A percentile compares a stretch with the other conserved stretches of the same genome.
Conservation (phyloP, 2,113 vertebrate genomes). For the Polypterus senegalus region DNA sequence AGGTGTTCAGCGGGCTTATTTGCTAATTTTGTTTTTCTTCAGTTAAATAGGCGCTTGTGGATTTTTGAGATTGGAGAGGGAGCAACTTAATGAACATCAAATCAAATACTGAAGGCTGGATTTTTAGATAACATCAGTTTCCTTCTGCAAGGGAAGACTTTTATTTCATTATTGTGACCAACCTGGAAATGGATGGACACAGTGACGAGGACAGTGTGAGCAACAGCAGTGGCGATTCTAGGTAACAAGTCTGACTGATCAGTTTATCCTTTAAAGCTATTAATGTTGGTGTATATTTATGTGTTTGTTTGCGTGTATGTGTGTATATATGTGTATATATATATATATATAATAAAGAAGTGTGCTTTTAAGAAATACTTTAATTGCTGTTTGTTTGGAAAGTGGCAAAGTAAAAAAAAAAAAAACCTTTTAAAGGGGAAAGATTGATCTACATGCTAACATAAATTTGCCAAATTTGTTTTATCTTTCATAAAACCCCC, state of each 20-base stretch:
- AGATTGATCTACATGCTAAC: no score
- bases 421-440: no score
- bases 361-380: no score
- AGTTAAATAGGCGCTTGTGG: not conserved
- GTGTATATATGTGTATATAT: no score
- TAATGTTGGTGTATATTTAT: no score
- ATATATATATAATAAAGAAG: no score
- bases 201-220: constrained; percentile 88
- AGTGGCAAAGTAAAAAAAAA: no score
- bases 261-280: no score
- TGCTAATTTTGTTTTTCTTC: not conserved
- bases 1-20: not conserved
- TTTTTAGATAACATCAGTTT: not conserved
- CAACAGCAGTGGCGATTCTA: constrained; percentile 92
- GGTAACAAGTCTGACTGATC: constrained; percentile 44
- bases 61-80: not conserved
- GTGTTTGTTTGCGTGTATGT: no score
- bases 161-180: constrained; percentile 10
- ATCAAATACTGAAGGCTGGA: not conserved
- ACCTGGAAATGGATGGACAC: constrained; percentile 78
- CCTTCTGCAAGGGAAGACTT: constrained; percentile 9
- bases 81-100: not conserved
- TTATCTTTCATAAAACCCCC: no score
- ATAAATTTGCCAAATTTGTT: no score
- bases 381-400: no score